These are phyloP conservation scores for Calliphora vomitoria DNA, from an alignment of 2,888 invertebrate species.

Conservation along the genomic window DNA sequence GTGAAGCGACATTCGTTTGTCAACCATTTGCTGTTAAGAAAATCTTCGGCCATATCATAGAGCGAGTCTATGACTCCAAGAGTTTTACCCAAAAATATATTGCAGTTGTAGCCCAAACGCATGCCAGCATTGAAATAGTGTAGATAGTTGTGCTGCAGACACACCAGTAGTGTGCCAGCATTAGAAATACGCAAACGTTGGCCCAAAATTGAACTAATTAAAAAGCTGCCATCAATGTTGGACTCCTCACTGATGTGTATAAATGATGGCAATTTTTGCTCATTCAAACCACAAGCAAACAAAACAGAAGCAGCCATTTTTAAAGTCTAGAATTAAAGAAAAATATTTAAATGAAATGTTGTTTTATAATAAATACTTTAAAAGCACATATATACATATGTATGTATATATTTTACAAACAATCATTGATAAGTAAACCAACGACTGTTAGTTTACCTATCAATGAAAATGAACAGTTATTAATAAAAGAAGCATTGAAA, in stretches of 20 bases:
- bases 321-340: constrained; percentile 18
- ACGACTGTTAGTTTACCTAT: too few species aligned
- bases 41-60: constrained; percentile 84
- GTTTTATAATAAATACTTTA: neutral
- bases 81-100: constrained; percentile 85
- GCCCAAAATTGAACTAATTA: constrained; percentile 88
- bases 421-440: neutral
- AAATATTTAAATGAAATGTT: neutral
- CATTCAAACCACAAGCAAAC: constrained; percentile 87
- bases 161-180: constrained; percentile 87
- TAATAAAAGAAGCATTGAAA: constrained; percentile 11
- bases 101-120: constrained; percentile 90
- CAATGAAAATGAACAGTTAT: constrained; percentile 5
- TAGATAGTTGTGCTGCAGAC: constrained; percentile 89
- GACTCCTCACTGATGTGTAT: constrained; percentile 89
- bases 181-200: constrained; percentile 87
- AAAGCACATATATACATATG: neutral
- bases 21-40: constrained; percentile 82
- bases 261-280: constrained; percentile 86
- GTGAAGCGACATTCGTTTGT: constrained; percentile 82
- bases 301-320: constrained; percentile 87
- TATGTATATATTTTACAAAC: neutral
- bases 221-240: constrained; percentile 90
- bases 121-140: constrained; percentile 91
- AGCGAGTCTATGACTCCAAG: constrained; percentile 86